Percentiles rank a stretch among this genome's conserved stretches.
Evolutionary conservation across 2,888 invertebrate species (phyloP).

Genomic region (Deroplatys truncata): DNA sequence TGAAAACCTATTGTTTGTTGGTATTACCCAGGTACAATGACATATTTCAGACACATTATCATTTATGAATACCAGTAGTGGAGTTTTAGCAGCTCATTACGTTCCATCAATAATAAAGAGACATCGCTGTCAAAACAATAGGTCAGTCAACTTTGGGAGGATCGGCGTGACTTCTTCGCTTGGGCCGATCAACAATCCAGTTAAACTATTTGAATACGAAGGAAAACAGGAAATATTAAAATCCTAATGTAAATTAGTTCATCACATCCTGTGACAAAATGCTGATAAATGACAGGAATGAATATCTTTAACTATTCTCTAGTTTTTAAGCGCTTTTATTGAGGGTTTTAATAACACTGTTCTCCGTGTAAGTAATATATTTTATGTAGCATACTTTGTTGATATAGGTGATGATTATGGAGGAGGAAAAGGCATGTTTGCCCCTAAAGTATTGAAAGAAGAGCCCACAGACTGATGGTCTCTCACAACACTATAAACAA

Average conservation of each 20-base stretch:
- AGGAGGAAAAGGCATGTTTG: no score
- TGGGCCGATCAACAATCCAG: neutral
- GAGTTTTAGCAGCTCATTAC: neutral
- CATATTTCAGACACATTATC: neutral
- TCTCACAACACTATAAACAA: no score
- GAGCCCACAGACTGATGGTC: no score
- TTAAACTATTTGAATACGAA: neutral
- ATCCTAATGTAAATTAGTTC: neutral
- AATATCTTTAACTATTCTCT: no score
- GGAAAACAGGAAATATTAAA: neutral
- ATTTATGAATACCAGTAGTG: neutral
- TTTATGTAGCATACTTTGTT: no score
- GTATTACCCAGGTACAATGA: neutral
- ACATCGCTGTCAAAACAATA: neutral
- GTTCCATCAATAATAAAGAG: neutral
- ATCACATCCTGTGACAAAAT: no score
- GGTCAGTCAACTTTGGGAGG: conserved; percentile 7
- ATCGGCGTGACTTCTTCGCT: neutral
- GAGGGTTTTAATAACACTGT: no score
- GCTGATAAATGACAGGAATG: no score
- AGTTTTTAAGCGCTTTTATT: no score
- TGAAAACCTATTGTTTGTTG: neutral
- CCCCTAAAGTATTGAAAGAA: no score
- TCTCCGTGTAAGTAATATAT: no score
- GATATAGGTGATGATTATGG: no score